Evolutionary conservation across 2,888 invertebrate species (phyloP).

Genomic region (Temnothorax ravouxi): DNA sequence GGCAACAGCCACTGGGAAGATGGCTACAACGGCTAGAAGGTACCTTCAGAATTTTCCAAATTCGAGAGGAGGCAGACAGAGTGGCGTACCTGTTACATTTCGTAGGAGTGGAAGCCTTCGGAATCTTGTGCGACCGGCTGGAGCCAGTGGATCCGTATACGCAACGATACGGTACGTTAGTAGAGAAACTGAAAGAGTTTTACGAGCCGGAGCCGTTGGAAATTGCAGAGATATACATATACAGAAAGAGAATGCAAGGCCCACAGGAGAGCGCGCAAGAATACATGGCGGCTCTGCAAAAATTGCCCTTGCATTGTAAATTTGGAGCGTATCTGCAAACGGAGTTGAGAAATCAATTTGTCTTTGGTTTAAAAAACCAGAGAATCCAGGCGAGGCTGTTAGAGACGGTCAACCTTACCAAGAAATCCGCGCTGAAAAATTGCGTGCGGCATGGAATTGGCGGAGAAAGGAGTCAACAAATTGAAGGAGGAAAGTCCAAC

Average conservation of each 20-base stretch:
- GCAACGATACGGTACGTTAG: not conserved
- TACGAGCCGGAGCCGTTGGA: not conserved
- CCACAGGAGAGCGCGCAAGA: not conserved
- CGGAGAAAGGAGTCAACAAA: not conserved
- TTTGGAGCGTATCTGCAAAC: not conserved
- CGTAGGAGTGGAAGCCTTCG: not conserved
- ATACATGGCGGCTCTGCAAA: constrained; percentile 5
- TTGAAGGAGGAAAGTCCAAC: not conserved
- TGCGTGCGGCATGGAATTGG: not conserved
- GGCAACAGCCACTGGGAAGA: not conserved
- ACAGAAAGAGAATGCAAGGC: not conserved
- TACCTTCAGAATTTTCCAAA: not conserved
- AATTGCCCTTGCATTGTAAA: not conserved
- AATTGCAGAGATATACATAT: not conserved
- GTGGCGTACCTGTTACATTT: not conserved
- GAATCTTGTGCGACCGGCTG: not conserved
- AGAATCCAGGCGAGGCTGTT: too few relatives aligned
- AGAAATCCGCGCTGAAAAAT: not conserved
- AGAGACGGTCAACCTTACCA: too few relatives aligned
- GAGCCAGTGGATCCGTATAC: not conserved
- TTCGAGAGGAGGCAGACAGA: not conserved
- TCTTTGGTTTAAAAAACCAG: too few relatives aligned
- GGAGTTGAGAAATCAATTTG: not conserved
- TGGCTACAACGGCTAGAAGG: not conserved
- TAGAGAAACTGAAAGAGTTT: not conserved